phyloP scores from a whole-genome alignment of 2,113 vertebrate species.

The Chionodraco myersi region DNA sequence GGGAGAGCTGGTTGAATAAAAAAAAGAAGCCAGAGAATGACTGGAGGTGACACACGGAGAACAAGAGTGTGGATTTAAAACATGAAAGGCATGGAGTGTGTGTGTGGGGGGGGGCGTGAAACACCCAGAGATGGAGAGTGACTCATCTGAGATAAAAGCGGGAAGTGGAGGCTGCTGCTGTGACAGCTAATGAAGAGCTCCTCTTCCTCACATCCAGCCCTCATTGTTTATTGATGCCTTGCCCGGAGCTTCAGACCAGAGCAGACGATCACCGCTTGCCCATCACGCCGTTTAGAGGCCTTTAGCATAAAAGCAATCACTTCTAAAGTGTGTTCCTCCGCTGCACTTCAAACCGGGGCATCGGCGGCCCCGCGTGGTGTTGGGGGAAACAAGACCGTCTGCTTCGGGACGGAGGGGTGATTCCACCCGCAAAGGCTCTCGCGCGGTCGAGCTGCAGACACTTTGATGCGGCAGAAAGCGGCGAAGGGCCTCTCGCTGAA shows the following conservation, averaged over 20 bases:
- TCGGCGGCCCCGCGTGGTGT: constrained; percentile 32
- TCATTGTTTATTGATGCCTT: constrained; percentile 83
- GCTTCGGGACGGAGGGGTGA: constrained; percentile 14
- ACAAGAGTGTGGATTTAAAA: constrained; percentile 74
- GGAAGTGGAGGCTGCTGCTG: constrained; percentile 60
- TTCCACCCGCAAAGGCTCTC: not conserved
- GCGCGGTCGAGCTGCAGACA: not conserved
- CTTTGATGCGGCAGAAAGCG: constrained; percentile 40
- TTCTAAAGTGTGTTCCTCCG: constrained; percentile 47
- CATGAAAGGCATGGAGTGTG: constrained; percentile 69
- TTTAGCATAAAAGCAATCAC: constrained; percentile 69
- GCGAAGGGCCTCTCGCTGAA: constrained; percentile 38
- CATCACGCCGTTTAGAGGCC: constrained; percentile 67
- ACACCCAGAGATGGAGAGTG: constrained; percentile 67
- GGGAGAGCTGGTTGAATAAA: constrained; percentile 41
- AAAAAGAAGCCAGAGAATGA: constrained; percentile 57
- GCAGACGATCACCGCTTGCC: constrained; percentile 66
- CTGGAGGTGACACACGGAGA: constrained; percentile 72
- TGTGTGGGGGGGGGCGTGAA: constrained; percentile 60
- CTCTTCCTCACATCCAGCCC: constrained; percentile 66
- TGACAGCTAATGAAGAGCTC: constrained; percentile 80
- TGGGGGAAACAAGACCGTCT: constrained; percentile 30
- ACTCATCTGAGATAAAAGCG: constrained; percentile 79
- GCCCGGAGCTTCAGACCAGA: constrained; percentile 67
- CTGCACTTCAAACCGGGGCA: constrained; percentile 38